Evolutionary conservation across 2,113 vertebrate genomes (phyloP).

Genomic region (Caretta caretta): DNA sequence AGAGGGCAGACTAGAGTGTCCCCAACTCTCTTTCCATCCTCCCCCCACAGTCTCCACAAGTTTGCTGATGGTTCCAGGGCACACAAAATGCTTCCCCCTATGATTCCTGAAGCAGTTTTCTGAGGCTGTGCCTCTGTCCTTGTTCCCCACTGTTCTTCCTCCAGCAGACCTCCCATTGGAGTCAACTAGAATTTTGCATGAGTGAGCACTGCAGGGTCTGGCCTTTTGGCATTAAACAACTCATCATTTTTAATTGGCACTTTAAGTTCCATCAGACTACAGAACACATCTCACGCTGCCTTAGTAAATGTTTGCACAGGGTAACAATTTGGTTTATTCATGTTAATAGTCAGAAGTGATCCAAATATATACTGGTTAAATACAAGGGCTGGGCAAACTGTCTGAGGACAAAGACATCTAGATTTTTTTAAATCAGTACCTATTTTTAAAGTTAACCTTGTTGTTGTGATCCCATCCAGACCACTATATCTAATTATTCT

Average conservation of each 20-base stretch:
- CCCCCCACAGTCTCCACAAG: neutral
- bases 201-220: constrained; percentile 64
- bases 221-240: constrained; percentile 76
- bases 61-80: neutral
- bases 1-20: neutral
- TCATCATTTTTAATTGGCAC: constrained; percentile 80
- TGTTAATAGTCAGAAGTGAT: constrained; percentile 31
- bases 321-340: constrained; percentile 66
- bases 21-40: neutral
- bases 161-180: constrained; percentile 56
- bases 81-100: constrained; percentile 18
- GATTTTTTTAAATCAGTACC: constrained; percentile 35
- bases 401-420: neutral
- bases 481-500: constrained; percentile 6
- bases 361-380: constrained; percentile 28
- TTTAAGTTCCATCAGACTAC: constrained; percentile 71
- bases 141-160: neutral
- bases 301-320: constrained; percentile 70
- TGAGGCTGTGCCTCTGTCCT: neutral
- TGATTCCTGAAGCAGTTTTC: constrained; percentile 12
- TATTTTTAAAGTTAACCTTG: constrained; percentile 9
- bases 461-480: neutral
- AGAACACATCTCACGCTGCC: constrained; percentile 42
- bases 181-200: constrained; percentile 70
- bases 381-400: neutral